These are phyloP conservation scores for Cosmia pyralina DNA, from an alignment of 2,888 invertebrate species.

Conservation along the genomic window DNA sequence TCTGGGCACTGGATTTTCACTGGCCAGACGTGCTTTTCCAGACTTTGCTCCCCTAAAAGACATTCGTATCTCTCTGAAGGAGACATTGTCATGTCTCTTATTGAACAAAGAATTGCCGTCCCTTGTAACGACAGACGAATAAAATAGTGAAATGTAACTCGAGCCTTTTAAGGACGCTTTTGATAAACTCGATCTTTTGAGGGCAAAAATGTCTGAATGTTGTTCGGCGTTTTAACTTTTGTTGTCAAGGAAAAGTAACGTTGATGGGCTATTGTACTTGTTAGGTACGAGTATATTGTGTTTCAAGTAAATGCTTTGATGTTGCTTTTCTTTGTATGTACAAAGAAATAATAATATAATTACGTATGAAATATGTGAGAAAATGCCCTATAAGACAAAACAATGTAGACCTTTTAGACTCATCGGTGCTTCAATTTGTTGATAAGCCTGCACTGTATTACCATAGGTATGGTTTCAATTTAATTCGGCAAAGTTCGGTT, in stretches of 20 bases:
- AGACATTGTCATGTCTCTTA: conserved; percentile 38
- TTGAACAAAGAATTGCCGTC: conserved; percentile 39
- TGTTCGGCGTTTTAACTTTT: conserved; percentile 33
- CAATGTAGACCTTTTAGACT: no score
- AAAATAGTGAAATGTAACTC: conserved; percentile 31
- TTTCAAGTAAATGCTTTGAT: background rate
- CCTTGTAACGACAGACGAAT: conserved; percentile 26
- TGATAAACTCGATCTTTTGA: conserved; percentile 34
- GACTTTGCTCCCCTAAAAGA: conserved; percentile 32
- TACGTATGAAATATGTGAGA: background rate
- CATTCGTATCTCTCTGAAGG: conserved; percentile 16
- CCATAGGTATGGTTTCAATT: no score
- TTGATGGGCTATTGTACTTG: background rate
- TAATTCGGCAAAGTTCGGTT: no score
- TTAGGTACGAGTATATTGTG: background rate
- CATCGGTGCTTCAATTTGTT: no score
- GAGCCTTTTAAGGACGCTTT: conserved; percentile 14
- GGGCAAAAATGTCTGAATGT: conserved; percentile 22
- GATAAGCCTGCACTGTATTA: no score
- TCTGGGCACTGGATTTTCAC: conserved; percentile 47
- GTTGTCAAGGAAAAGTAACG: conserved; percentile 7
- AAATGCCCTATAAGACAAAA: background rate
- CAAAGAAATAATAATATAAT: background rate
- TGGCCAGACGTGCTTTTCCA: conserved; percentile 27
- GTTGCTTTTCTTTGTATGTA: background rate